phyloP scores from a whole-genome alignment of 1,140 invertebrate species.

The Arctopsyche grandis region DNA sequence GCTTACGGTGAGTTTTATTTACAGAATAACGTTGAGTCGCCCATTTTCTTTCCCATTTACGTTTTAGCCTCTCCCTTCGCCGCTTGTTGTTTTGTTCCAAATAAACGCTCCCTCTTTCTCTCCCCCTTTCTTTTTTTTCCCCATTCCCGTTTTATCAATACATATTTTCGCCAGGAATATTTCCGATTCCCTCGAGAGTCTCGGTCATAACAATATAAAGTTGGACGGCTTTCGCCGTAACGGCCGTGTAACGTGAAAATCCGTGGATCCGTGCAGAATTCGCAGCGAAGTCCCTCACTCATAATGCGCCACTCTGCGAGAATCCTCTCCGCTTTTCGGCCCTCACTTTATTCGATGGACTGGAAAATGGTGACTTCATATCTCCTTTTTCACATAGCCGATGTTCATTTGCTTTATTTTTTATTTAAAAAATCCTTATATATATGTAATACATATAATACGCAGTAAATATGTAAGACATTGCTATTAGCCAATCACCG shows the following conservation, averaged over 20 bases:
- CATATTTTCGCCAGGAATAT: slow-evolving; percentile 21
- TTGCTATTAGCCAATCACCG: too few species aligned
- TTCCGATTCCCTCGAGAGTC: slow-evolving; percentile 28
- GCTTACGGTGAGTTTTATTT: slow-evolving; percentile 54
- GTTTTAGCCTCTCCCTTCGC: slow-evolving; percentile 32
- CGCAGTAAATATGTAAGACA: too few species aligned
- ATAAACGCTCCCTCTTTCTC: slow-evolving; percentile 12
- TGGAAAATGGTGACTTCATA: not conserved
- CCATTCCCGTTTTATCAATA: slow-evolving; percentile 38
- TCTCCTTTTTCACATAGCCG: too few species aligned
- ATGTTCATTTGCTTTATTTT: too few species aligned
- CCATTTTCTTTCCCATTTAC: slow-evolving; percentile 47
- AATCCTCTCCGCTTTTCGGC: not conserved
- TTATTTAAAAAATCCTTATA: too few species aligned
- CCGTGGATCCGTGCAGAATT: slow-evolving; percentile 4
- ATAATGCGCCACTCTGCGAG: not conserved
- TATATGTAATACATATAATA: too few species aligned
- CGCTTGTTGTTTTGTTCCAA: slow-evolving; percentile 43
- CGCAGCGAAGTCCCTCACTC: slow-evolving; percentile 1
- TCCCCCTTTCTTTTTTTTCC: not conserved
- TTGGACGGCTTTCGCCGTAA: slow-evolving; percentile 33
- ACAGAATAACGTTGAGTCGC: slow-evolving; percentile 42
- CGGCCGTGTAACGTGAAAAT: slow-evolving; percentile 19
- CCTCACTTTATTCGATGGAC: not conserved
- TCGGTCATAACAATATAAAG: slow-evolving; percentile 36